Evolutionary conservation across 2,888 invertebrate species (phyloP), one percentile per base, ranked within the genome.

Genomic region (Operophtera brumata): DNA sequence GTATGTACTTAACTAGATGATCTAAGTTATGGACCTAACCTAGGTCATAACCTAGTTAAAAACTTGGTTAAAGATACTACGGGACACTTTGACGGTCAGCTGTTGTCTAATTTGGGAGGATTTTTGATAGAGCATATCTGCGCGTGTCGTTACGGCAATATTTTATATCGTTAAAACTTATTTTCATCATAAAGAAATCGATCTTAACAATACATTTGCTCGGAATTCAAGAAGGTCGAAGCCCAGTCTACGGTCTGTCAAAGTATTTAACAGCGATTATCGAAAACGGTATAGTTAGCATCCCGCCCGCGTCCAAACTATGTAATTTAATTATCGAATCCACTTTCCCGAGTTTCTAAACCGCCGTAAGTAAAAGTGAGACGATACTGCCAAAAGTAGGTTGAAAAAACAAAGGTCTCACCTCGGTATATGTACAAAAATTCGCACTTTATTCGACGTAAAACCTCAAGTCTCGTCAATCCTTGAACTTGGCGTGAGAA

Each of bases 401-500:
- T 49, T 54, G 25, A 45, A 41, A 48, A 51, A 47, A 47, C 41
- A 51, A 41, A 42, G 36, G 13, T 37, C 30, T 39, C 26, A 43
- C 43, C 51, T 51, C 14, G 20, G 12, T 13, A 25, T 30, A 43
- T 12, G 39, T 54, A 41, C 20, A 40, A 26, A 39, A 47, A 20
- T 25, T 41, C 5, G 11, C 44, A 32, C 41, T 14, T 39, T 46
- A 25, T 14, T 26, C 40, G 47, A 40, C 2, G 10, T 13, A 30
- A 47, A 45, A 47, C 6, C 6, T 36, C 20, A 25, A 32, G 8
- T 36, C 14, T 26, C 11, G 30, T 25, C 14, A 37, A 34, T 36
- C 35, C 51, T 52, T 57, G 36, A 52, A 41, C 41, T 57, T 57
- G 12, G 45, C 47, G 6, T 43, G 51, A 7, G 41, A 41, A 48